These are phyloP conservation scores for Diaphora mendica DNA, from an alignment of 2,888 invertebrate genomes.

Conservation along the genomic window DNA sequence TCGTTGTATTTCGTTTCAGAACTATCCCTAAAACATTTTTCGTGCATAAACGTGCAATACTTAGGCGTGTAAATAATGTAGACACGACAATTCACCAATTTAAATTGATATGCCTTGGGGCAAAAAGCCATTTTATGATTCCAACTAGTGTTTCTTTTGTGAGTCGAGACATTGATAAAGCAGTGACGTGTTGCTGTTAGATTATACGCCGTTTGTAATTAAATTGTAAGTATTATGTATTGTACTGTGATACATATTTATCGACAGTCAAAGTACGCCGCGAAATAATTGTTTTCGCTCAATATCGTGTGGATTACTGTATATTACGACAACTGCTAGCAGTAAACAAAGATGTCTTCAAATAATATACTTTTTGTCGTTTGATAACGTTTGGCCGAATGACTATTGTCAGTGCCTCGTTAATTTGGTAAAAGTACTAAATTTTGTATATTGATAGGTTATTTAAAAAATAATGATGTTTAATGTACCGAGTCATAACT, in stretches of 20 bases:
- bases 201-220: slow-evolving; percentile 37
- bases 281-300: background rate
- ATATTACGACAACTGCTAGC: background rate
- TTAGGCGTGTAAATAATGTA: slow-evolving; percentile 11
- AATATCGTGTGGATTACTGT: background rate
- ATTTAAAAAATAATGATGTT: background rate
- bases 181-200: slow-evolving; percentile 62
- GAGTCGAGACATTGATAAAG: slow-evolving; percentile 49
- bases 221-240: slow-evolving; percentile 42
- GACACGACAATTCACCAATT: slow-evolving; percentile 26
- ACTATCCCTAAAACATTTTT: slow-evolving; percentile 3
- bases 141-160: slow-evolving; percentile 48
- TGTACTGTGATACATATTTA: background rate
- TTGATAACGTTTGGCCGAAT: slow-evolving; percentile 1
- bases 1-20: slow-evolving; percentile 6
- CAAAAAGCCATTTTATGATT: slow-evolving; percentile 58
- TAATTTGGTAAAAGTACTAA: background rate
- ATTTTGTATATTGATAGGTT: background rate
- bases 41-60: slow-evolving; percentile 20
- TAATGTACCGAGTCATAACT: no score
- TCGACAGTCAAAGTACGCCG: background rate
- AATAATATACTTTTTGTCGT: background rate
- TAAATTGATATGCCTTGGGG: slow-evolving; percentile 46
- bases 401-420: slow-evolving; percentile 6
- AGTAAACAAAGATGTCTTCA: slow-evolving; percentile 5